A percentile compares a stretch with the other conserved stretches of the same genome.
phyloP scores from a whole-genome alignment of 2,113 vertebrate genomes.

The Irena cyanogastra region DNA sequence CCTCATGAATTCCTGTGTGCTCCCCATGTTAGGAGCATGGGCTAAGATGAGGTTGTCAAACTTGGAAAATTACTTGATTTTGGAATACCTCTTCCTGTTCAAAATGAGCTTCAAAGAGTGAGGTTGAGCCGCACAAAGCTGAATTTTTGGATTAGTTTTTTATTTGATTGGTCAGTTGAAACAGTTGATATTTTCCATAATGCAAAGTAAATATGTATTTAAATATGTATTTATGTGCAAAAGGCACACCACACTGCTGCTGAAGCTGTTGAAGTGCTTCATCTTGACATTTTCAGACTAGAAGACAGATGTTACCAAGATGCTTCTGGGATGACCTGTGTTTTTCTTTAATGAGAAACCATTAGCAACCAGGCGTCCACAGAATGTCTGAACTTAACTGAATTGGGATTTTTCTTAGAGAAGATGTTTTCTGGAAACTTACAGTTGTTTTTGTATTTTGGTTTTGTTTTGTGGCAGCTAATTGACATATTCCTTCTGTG shows the following conservation, averaged over 20 bases:
- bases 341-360: conserved; percentile 13
- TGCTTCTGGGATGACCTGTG: background rate
- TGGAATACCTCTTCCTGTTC: background rate
- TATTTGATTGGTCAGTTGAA: background rate
- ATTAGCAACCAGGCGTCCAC: background rate
- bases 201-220: background rate
- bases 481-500: background rate
- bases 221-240: background rate
- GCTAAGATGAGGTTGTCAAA: background rate
- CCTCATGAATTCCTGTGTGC: background rate
- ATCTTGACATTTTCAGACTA: conserved; percentile 15
- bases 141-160: background rate
- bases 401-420: background rate
- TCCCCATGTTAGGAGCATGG: background rate
- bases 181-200: background rate
- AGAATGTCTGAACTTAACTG: background rate
- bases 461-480: background rate
- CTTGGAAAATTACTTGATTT: background rate
- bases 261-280: background rate
- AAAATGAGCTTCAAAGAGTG: background rate
- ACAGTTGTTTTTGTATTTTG: background rate
- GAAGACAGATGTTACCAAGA: conserved; percentile 2
- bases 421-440: background rate
- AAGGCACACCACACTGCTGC: background rate
- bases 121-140: background rate